phyloP scores from a whole-genome alignment of 2,113 vertebrate species.

The Taurulus bubalis region DNA sequence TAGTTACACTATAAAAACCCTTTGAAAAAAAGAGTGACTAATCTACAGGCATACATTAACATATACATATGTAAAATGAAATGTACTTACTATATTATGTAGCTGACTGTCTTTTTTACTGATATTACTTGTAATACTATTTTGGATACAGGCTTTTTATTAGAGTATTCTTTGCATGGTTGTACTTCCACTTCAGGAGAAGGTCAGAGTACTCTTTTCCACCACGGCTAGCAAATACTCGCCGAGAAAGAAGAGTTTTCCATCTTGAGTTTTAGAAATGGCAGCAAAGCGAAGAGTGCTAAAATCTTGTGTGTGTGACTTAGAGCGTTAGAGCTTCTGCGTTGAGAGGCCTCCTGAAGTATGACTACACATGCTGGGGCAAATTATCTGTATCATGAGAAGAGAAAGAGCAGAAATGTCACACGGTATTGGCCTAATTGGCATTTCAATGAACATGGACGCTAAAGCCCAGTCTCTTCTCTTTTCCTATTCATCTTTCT shows the following conservation, averaged over 20 bases:
- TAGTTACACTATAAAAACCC: not conserved
- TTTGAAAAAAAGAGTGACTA: not conserved
- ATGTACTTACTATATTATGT: not conserved
- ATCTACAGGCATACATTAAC: not conserved
- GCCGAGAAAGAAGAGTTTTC: not conserved
- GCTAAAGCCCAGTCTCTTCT: constrained; percentile 10
- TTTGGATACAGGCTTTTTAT: not conserved
- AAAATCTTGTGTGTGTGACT: constrained; percentile 25
- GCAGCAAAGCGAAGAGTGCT: constrained; percentile 4
- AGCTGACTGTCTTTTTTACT: not conserved
- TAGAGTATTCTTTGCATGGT: not conserved
- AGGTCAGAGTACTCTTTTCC: not conserved
- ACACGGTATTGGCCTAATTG: constrained; percentile 62
- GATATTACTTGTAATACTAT: not conserved
- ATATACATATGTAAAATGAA: not conserved
- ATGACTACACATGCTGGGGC: constrained; percentile 38
- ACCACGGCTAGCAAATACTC: not conserved
- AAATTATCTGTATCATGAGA: constrained; percentile 45
- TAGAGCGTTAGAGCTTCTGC: constrained; percentile 12
- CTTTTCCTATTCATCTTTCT: constrained; percentile 17
- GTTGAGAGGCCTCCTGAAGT: constrained; percentile 31
- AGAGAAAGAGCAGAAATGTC: constrained; percentile 61
- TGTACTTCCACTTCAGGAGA: not conserved
- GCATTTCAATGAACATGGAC: constrained; percentile 52
- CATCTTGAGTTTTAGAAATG: not conserved